phyloP scores from a whole-genome alignment of 2,797 vertebrate genomes.

The Dicrostonyx torquatus region DNA sequence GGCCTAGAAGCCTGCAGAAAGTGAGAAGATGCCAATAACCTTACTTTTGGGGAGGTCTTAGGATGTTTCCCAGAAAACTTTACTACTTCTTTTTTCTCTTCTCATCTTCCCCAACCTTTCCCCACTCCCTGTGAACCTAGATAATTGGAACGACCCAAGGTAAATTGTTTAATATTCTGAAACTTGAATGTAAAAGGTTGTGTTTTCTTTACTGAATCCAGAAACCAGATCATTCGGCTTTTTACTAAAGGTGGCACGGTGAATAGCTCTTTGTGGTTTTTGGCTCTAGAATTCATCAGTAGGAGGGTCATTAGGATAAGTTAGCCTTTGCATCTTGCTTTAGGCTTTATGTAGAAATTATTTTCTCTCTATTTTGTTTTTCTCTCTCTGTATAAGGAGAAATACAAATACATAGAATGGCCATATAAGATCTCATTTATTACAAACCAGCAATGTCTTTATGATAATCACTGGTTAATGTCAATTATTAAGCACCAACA shows the following conservation, averaged over 20 bases:
- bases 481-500: not conserved
- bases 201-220: conserved; percentile 10
- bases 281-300: not conserved
- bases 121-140: not conserved
- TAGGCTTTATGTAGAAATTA: conserved; percentile 48
- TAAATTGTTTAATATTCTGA: not conserved
- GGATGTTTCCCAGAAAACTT: not conserved
- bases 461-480: not conserved
- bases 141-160: not conserved
- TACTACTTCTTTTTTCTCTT: not conserved
- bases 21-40: not conserved
- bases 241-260: conserved; percentile 23
- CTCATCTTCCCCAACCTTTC: not conserved
- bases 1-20: not conserved
- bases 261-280: not conserved
- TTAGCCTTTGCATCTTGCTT: conserved; percentile 7
- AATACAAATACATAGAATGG: not conserved
- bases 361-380: not conserved
- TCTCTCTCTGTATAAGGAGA: conserved; percentile 4
- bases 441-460: conserved; percentile 32
- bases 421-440: not conserved
- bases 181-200: not conserved
- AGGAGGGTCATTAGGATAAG: not conserved
- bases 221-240: not conserved
- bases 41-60: not conserved